Percentiles rank a stretch among this genome's conserved stretches.
phyloP scores from a whole-genome alignment of 2,113 vertebrate genomes.

The Dolichotis patagonum region DNA sequence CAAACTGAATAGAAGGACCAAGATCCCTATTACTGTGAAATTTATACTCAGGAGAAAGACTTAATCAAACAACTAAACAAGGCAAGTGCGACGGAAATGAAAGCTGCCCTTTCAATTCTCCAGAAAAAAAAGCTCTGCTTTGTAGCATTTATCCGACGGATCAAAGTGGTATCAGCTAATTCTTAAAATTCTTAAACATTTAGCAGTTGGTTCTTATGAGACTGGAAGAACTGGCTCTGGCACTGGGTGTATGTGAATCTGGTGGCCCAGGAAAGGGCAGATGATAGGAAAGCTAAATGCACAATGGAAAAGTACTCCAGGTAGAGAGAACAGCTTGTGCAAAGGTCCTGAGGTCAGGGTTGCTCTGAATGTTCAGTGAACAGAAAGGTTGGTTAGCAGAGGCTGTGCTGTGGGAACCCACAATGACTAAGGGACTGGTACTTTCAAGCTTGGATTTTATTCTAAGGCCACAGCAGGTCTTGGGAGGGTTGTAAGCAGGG shows the following conservation, averaged over 20 bases:
- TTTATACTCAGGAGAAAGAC: not conserved
- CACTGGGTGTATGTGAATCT: fast-evolving
- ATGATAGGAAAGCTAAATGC: not conserved
- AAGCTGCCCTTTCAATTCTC: not conserved
- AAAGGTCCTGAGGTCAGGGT: slow-evolving; percentile 27
- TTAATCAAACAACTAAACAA: not conserved
- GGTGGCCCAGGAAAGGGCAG: not conserved
- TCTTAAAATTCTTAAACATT: not conserved
- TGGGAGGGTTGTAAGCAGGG: not conserved
- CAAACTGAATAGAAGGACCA: fast-evolving
- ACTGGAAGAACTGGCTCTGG: not conserved
- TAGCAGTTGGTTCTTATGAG: not conserved
- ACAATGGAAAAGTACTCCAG: not conserved
- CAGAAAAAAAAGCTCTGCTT: not conserved
- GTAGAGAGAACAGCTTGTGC: not conserved
- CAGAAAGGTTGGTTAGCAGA: not conserved
- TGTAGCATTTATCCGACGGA: not conserved
- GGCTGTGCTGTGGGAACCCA: not conserved
- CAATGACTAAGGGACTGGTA: not conserved
- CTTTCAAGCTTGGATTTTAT: not conserved
- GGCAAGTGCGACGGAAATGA: not conserved
- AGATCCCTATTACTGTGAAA: not conserved
- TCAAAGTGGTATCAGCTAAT: not conserved
- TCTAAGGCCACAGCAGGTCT: slow-evolving; percentile 36
- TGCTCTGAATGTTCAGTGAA: not conserved